Conservation (phyloP, 2,113 vertebrate genomes). For the Tetrao urogallus region DNA sequence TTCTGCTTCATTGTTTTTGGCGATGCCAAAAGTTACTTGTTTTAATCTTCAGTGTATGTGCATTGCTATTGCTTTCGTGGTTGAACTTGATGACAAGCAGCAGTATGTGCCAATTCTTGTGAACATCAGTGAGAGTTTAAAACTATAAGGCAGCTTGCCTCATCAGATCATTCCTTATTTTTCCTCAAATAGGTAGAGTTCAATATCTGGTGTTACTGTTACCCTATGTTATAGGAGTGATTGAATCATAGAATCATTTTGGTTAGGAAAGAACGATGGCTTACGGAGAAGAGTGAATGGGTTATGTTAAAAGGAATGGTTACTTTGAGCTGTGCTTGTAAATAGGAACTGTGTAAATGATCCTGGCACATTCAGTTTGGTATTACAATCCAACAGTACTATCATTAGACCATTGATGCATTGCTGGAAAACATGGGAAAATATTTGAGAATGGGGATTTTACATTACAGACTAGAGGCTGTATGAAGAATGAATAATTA, state of each 20-base stretch:
- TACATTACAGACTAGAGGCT: not conserved
- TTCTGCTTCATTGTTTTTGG: not conserved
- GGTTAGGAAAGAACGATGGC: not conserved
- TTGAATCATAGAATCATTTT: not conserved
- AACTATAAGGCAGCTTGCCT: not conserved
- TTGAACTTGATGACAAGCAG: not conserved
- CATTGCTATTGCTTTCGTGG: not conserved
- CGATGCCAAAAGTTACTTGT: not conserved
- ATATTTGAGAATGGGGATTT: not conserved
- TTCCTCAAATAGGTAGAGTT: not conserved
- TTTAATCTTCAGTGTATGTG: not conserved
- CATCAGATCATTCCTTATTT: not conserved
- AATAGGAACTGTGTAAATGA: not conserved
- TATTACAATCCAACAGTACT: not conserved
- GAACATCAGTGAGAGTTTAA: not conserved
- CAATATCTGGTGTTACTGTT: not conserved
- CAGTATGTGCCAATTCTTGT: not conserved
- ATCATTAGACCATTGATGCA: not conserved
- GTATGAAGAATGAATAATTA: not conserved
- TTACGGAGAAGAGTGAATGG: not conserved
- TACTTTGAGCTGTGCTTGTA: not conserved
- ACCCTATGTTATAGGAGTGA: not conserved
- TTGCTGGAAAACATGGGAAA: not conserved
- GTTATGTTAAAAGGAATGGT: not conserved
- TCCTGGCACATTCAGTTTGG: not conserved